Evolutionary conservation across 1,140 invertebrate species (phyloP).

Genomic region (Polypedilum vanderplanki): DNA sequence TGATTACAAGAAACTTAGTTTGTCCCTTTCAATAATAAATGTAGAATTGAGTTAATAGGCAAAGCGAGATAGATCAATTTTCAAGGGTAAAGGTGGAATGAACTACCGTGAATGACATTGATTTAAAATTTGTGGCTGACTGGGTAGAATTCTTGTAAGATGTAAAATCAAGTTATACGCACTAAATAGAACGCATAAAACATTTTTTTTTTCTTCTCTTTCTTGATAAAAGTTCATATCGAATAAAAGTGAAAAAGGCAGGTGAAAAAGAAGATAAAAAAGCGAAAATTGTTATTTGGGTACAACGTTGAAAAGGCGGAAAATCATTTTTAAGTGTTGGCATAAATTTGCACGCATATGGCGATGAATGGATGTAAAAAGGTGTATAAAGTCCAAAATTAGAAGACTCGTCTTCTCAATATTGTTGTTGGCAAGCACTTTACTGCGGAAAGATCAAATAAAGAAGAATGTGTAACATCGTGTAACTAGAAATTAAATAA

Average conservation of each 20-base stretch:
- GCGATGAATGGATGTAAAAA: not conserved
- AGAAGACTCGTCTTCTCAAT: not conserved
- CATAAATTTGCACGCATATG: slow-evolving; percentile 12
- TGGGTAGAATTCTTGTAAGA: no score
- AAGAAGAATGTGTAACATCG: not conserved
- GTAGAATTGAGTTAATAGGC: not conserved
- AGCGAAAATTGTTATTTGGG: not conserved
- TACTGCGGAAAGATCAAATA: not conserved
- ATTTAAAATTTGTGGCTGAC: no score
- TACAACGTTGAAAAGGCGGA: not conserved
- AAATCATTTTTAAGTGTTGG: slow-evolving; percentile 19
- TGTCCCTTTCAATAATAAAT: no score
- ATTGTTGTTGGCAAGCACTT: not conserved
- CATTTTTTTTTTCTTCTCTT: no score
- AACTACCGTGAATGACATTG: not conserved
- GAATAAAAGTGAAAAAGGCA: no score
- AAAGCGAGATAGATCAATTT: slow-evolving; percentile 2
- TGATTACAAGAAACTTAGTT: no score
- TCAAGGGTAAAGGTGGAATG: slow-evolving; percentile 7
- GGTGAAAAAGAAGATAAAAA: no score
- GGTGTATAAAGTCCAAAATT: slow-evolving; percentile 17
- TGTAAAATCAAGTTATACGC: no score
- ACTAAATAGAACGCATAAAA: no score
- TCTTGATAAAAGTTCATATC: no score
- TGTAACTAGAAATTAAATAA: slow-evolving; percentile 11